A percentile compares a stretch with the other conserved stretches of the same genome.
Evolutionary conservation across 2,113 vertebrate species (phyloP).

Genomic region (Rutilus rutilus): DNA sequence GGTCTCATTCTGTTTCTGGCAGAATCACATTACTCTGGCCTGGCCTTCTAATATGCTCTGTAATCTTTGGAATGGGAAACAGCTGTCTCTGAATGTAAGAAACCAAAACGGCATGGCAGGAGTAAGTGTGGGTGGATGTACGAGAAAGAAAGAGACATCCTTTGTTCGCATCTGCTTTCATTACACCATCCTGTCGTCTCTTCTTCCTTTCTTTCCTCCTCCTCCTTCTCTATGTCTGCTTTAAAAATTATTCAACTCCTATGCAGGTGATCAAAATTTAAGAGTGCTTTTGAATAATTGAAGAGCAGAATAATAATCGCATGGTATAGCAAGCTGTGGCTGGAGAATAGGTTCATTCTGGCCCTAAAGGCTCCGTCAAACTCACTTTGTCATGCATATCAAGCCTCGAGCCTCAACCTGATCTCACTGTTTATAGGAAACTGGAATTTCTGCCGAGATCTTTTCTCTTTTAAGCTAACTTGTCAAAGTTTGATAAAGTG

Average conservation of each 20-base stretch:
- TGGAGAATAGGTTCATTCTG: conserved; percentile 68
- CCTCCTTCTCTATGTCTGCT: conserved; percentile 28
- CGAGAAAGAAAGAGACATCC: not conserved
- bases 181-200: conserved; percentile 25
- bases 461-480: not conserved
- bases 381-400: conserved; percentile 8
- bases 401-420: not conserved
- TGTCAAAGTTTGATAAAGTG: not conserved
- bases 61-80: conserved; percentile 26
- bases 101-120: conserved; percentile 22
- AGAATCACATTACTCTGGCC: not conserved
- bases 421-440: not conserved
- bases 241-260: conserved; percentile 31
- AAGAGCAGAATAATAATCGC: conserved; percentile 73
- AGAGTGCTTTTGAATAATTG: conserved; percentile 74
- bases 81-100: not conserved
- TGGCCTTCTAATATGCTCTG: conserved; percentile 42
- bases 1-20: not conserved
- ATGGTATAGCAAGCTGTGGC: conserved; percentile 61
- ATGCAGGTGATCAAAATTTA: conserved; percentile 71
- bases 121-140: conserved; percentile 30
- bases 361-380: conserved; percentile 20
- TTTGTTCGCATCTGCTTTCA: not conserved
- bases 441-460: not conserved
- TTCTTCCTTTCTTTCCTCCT: conserved; percentile 34